Evolutionary conservation across 1,140 invertebrate genomes (phyloP).

Genomic region (Drosophila rhopaloa): DNA sequence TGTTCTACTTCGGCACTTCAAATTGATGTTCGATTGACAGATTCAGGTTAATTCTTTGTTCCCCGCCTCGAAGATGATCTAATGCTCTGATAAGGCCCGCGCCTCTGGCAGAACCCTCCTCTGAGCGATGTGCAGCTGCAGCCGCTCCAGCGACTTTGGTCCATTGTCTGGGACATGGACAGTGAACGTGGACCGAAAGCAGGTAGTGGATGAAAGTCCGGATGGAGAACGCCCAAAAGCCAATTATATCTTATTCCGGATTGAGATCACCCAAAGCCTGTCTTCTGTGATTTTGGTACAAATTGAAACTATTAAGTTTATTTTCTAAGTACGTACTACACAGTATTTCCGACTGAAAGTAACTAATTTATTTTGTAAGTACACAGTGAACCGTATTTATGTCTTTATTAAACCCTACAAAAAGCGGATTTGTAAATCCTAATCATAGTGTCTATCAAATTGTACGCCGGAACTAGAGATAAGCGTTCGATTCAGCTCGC

Average conservation of each 20-base stretch:
- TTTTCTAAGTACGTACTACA: background rate
- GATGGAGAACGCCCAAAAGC: background rate
- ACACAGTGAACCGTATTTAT: background rate
- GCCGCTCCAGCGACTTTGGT: slow-evolving; percentile 3
- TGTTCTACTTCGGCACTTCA: slow-evolving; percentile 47
- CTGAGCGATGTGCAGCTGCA: slow-evolving; percentile 44
- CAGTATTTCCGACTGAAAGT: too few relatives aligned
- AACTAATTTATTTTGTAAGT: background rate
- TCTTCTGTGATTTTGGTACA: background rate
- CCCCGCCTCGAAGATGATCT: slow-evolving; percentile 44
- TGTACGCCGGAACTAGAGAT: slow-evolving; percentile 28
- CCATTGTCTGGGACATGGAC: slow-evolving; percentile 36
- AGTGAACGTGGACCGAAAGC: slow-evolving; percentile 26
- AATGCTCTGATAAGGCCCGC: slow-evolving; percentile 56
- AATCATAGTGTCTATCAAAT: slow-evolving; percentile 22
- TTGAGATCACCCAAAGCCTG: too few relatives aligned
- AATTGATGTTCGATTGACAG: slow-evolving; percentile 60
- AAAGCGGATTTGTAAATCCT: slow-evolving; percentile 18
- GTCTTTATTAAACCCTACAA: background rate
- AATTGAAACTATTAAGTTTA: slow-evolving; percentile 5
- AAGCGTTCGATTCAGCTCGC: slow-evolving; percentile 25
- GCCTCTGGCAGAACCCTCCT: slow-evolving; percentile 14
- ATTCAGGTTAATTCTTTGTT: slow-evolving; percentile 77
- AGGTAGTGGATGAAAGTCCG: slow-evolving; percentile 21
- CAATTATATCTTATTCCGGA: too few relatives aligned